Evolutionary conservation across 2,888 invertebrate genomes (phyloP).

Genomic region (Oligia fasciuncula): DNA sequence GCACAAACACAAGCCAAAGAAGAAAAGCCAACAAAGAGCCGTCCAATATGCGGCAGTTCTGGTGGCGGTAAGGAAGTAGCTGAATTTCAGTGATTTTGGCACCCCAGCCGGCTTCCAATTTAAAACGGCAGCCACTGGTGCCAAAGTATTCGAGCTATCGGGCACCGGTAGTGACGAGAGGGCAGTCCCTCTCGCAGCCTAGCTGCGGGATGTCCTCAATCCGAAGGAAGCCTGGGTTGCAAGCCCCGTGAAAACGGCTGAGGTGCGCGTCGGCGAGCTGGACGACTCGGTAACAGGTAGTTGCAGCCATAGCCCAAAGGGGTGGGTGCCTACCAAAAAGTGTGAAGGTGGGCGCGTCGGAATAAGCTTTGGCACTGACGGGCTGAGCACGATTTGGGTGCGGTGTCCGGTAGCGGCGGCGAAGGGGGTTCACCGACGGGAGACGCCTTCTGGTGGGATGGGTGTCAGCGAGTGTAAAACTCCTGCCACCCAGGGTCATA

Average conservation of each 20-base stretch:
- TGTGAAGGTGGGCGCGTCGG: not conserved
- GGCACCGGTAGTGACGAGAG: not conserved
- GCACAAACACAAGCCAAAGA: not conserved
- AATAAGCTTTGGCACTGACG: not conserved
- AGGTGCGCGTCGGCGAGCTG: no score
- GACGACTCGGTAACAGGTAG: no score
- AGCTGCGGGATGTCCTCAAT: not conserved
- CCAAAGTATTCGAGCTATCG: not conserved
- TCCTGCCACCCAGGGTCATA: no score
- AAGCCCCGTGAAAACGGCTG: no score
- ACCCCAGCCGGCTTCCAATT: not conserved
- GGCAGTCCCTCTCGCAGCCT: not conserved
- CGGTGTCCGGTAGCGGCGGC: not conserved
- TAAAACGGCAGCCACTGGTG: not conserved
- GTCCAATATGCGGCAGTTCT: not conserved
- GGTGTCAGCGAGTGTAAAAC: no score
- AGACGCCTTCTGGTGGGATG: no score
- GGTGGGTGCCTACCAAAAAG: no score
- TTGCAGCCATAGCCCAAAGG: no score
- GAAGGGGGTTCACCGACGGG: no score
- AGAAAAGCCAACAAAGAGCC: not conserved
- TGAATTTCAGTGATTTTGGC: not conserved
- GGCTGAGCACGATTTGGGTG: not conserved
- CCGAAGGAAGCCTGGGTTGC: no score
- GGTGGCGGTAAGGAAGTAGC: not conserved